phyloP scores from a whole-genome alignment of 1,140 invertebrate species.

The Kradibia gibbosae region DNA sequence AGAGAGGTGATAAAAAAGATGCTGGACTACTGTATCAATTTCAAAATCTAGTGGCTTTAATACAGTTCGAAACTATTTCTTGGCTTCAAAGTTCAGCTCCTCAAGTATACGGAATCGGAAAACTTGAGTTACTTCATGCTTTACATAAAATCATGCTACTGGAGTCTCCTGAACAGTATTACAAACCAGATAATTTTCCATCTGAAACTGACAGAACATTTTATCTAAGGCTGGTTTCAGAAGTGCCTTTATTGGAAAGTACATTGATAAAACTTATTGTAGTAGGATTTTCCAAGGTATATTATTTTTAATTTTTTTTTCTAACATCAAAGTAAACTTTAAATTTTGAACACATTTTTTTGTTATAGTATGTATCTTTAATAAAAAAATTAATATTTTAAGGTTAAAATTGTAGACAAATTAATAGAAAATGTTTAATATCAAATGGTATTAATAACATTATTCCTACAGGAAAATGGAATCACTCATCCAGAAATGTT shows the following conservation, averaged over 20 bases:
- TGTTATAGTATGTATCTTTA: too few species aligned
- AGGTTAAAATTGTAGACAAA: too few species aligned
- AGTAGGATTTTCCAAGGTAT: conserved; percentile 85
- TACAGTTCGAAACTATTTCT: conserved; percentile 85
- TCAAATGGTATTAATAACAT: too few species aligned
- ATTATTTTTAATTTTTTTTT: conserved; percentile 7
- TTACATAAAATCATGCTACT: conserved; percentile 91
- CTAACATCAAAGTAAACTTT: too few species aligned
- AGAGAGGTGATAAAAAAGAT: conserved; percentile 79
- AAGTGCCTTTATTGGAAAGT: conserved; percentile 89
- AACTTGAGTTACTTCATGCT: conserved; percentile 83
- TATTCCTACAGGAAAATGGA: conserved; percentile 79
- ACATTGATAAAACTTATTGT: conserved; percentile 86
- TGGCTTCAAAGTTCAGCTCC: conserved; percentile 90
- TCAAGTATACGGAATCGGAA: conserved; percentile 81
- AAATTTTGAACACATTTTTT: too few species aligned
- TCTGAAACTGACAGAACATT: conserved; percentile 87
- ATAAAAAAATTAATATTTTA: too few species aligned
- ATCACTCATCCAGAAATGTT: conserved; percentile 86
- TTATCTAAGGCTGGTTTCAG: conserved; percentile 86
- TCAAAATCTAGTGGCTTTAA: conserved; percentile 81
- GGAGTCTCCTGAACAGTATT: conserved; percentile 89
- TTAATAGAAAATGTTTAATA: too few species aligned
- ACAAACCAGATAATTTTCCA: conserved; percentile 95
- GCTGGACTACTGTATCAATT: conserved; percentile 75